Conservation (phyloP, 2,888 invertebrate species). For the Lucinisca nassula region DNA sequence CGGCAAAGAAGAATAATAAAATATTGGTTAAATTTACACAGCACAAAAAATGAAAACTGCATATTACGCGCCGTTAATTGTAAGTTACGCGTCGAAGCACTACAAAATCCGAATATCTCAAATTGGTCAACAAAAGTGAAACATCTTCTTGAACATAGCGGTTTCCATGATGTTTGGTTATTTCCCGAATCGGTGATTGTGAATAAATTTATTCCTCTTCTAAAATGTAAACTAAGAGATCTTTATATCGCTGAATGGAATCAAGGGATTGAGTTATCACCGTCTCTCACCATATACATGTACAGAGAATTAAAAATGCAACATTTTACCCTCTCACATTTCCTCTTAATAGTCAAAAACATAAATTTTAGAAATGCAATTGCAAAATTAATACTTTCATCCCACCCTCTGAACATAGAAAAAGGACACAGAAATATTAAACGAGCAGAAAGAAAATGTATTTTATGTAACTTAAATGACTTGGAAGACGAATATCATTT, state of each 20-base stretch:
- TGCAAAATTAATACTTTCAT: not conserved
- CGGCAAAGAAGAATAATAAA: too few relatives aligned
- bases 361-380: not conserved
- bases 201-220: not conserved
- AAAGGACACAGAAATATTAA: not conserved
- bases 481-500: not conserved
- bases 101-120: not conserved
- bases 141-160: not conserved
- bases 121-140: not conserved
- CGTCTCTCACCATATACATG: not conserved
- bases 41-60: too few relatives aligned
- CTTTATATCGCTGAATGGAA: not conserved
- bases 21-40: too few relatives aligned
- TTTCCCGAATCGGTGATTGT: not conserved
- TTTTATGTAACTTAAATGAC: not conserved
- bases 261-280: not conserved
- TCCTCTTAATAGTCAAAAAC: not conserved
- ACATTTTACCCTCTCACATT: not conserved
- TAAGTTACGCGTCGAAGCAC: not conserved
- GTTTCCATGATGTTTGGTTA: not conserved
- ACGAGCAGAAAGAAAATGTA: not conserved
- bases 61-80: too few relatives aligned
- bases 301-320: not conserved
- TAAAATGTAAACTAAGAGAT: not conserved
- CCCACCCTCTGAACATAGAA: not conserved